Evolutionary conservation across 2,797 vertebrate species (phyloP).

Genomic region (Neostethus bicornis): DNA sequence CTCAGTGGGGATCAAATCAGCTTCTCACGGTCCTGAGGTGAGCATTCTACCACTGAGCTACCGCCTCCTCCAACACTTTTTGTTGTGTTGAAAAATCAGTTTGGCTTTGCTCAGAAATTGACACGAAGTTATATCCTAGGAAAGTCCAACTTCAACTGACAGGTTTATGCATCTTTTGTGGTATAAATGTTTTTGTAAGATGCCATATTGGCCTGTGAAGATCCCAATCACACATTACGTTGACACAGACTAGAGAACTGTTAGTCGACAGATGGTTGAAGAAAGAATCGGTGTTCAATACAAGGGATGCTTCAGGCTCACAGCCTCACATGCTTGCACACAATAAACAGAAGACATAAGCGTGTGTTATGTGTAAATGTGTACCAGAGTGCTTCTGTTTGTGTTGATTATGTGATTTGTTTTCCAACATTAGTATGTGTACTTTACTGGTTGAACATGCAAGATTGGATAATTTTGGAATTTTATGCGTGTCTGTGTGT

Average conservation of each 20-base stretch:
- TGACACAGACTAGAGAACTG: constrained; percentile 46
- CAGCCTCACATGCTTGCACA: constrained; percentile 41
- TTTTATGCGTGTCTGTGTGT: constrained; percentile 13
- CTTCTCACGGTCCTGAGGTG: too few relatives aligned
- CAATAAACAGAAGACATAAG: constrained; percentile 46
- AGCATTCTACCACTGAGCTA: too few relatives aligned
- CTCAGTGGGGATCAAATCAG: too few relatives aligned
- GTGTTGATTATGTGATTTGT: constrained; percentile 1
- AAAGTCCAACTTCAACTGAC: constrained; percentile 27
- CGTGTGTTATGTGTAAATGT: constrained; percentile 7
- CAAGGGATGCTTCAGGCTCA: constrained; percentile 42
- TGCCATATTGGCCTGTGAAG: constrained; percentile 37
- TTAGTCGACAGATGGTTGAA: constrained; percentile 65
- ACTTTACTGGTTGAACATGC: constrained; percentile 6
- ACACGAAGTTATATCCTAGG: constrained; percentile 19
- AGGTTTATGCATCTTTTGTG: constrained; percentile 36
- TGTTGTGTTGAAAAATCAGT: too few relatives aligned
- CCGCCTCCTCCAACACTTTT: constrained; percentile 34
- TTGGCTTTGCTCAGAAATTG: too few relatives aligned
- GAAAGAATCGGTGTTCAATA: constrained; percentile 61
- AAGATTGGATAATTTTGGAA: constrained; percentile 5
- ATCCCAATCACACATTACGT: constrained; percentile 51
- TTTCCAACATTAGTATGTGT: constrained; percentile 11
- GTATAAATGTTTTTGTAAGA: constrained; percentile 38
- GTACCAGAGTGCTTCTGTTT: constrained; percentile 16